Percentiles rank a stretch among this genome's conserved stretches.
Conservation (phyloP, 2,888 invertebrate genomes). For the Gibbula magus region DNA sequence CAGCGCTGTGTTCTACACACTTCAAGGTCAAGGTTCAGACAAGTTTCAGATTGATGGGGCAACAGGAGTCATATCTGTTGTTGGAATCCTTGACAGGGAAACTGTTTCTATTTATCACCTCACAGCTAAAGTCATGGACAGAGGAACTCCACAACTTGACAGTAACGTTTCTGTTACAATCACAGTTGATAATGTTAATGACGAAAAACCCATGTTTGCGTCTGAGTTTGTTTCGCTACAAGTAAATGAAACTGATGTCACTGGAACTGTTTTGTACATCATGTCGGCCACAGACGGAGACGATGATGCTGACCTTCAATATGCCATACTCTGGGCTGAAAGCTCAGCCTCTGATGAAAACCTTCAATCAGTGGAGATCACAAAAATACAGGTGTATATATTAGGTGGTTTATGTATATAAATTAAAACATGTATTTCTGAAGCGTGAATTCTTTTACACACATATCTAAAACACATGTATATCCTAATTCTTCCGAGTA, state of each 20-base stretch:
- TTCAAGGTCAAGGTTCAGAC: constrained; percentile 23
- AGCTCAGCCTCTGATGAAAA: background rate
- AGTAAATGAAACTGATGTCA: background rate
- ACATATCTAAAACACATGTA: no score
- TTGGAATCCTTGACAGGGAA: constrained; percentile 39
- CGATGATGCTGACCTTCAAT: background rate
- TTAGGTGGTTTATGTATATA: no score
- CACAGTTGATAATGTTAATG: constrained; percentile 28
- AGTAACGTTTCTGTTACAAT: constrained; percentile 12
- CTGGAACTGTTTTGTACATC: background rate
- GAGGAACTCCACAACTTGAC: constrained; percentile 16
- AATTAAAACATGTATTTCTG: no score
- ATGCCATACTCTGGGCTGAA: background rate
- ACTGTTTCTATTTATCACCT: constrained; percentile 28
- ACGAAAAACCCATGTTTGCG: constrained; percentile 3
- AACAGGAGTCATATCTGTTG: constrained; percentile 34
- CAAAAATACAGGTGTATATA: background rate
- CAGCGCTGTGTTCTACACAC: constrained; percentile 5
- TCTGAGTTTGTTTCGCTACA: background rate
- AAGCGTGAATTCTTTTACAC: no score
- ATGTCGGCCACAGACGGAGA: constrained; percentile 10
- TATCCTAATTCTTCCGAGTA: no score
- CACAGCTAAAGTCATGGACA: constrained; percentile 41
- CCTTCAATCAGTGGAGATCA: background rate
- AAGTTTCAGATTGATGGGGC: constrained; percentile 38